phyloP scores from a whole-genome alignment of 2,113 vertebrate genomes.

The Motacilla tschutschensis region DNA sequence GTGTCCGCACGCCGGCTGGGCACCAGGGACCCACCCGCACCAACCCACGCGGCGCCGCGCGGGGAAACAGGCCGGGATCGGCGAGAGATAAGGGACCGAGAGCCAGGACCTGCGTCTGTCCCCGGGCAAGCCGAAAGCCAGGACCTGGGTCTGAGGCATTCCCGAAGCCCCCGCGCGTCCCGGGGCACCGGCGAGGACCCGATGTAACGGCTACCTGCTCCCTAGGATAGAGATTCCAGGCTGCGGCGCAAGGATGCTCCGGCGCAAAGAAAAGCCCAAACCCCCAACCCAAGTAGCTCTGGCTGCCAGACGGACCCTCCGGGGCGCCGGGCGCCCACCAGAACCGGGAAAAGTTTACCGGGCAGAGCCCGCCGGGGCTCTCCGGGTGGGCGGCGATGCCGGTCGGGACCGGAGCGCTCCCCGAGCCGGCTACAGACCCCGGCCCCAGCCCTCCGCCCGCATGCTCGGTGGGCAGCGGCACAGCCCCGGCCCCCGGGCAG shows the following conservation, averaged over 20 bases:
- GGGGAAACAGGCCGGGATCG: not conserved
- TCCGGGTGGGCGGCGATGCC: not conserved
- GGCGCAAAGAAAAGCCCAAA: not conserved
- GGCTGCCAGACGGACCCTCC: not conserved
- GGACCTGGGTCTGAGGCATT: not conserved
- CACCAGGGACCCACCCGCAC: not conserved
- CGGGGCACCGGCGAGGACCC: not conserved
- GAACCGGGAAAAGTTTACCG: not conserved
- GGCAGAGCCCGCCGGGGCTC: not conserved
- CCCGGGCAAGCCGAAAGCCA: not conserved
- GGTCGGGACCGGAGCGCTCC: too few species aligned
- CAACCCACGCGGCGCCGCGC: not conserved
- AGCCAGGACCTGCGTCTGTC: not conserved
- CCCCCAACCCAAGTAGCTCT: not conserved
- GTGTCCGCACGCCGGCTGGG: not conserved
- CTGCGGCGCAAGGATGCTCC: not conserved
- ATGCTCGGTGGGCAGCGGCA: not conserved
- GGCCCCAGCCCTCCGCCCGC: not conserved
- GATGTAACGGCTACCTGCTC: not conserved
- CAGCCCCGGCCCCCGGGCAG: not conserved
- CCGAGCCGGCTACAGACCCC: not conserved
- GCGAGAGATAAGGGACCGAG: not conserved
- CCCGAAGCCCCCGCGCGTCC: not conserved
- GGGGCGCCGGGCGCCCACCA: not conserved
- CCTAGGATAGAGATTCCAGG: not conserved